Conservation (phyloP, 2,797 vertebrate species). For the Thalassophryne amazonica region DNA sequence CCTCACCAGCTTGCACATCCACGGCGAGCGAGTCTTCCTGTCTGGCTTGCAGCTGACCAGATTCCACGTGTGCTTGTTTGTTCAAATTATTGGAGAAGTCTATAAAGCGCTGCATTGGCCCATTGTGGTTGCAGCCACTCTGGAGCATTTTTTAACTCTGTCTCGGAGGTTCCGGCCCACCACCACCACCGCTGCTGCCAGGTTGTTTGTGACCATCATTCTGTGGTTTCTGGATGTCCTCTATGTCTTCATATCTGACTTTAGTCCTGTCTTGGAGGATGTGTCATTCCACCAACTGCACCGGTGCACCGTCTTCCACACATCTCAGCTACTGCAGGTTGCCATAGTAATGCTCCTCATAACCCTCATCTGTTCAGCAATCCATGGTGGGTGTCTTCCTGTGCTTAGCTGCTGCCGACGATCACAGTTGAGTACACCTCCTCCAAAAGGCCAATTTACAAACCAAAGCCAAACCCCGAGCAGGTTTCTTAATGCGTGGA, state of each 20-base stretch:
- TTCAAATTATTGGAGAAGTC: slow-evolving; percentile 76
- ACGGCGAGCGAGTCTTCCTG: slow-evolving; percentile 66
- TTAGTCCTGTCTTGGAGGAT: slow-evolving; percentile 41
- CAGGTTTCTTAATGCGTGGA: slow-evolving; percentile 83
- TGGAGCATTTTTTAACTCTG: slow-evolving; percentile 77
- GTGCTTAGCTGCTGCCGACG: slow-evolving; percentile 1
- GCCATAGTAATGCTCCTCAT: slow-evolving; percentile 36
- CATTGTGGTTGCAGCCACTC: slow-evolving; percentile 59
- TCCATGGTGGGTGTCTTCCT: slow-evolving; percentile 20
- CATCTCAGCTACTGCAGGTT: slow-evolving; percentile 70
- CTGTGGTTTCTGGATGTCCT: slow-evolving; percentile 70
- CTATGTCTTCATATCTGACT: slow-evolving; percentile 66
- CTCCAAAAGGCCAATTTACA: not conserved
- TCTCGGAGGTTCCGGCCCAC: slow-evolving; percentile 27
- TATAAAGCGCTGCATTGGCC: slow-evolving; percentile 78
- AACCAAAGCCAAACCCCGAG: slow-evolving; percentile 42
- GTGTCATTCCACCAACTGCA: slow-evolving; percentile 21
- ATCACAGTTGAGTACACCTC: not conserved
- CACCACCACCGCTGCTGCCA: slow-evolving; percentile 24
- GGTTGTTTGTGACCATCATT: slow-evolving; percentile 34
- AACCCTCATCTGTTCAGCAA: slow-evolving; percentile 25
- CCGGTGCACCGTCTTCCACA: slow-evolving; percentile 69
- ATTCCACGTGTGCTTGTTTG: slow-evolving; percentile 83
- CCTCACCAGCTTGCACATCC: slow-evolving; percentile 63
- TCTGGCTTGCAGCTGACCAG: slow-evolving; percentile 75